These are phyloP conservation scores for Epizoanthus rinbou DNA, from an alignment of 92 coral and sea anemone genomes.

Conservation along the genomic window DNA sequence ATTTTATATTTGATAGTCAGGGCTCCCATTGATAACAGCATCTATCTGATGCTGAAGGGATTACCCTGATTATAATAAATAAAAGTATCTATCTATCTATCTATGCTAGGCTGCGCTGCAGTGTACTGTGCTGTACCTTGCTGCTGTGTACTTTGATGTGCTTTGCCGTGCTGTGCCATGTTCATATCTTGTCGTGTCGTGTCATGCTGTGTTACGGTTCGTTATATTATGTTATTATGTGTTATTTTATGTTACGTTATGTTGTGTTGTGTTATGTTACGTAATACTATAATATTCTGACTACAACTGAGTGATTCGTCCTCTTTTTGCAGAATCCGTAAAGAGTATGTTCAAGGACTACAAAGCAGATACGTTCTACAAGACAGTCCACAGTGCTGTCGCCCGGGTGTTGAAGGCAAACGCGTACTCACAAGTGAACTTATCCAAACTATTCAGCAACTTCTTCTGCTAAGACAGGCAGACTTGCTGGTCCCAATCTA, in stretches of 20 bases:
- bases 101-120: too few relatives aligned
- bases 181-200: too few relatives aligned
- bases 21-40: too few relatives aligned
- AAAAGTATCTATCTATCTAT: too few relatives aligned
- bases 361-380: slow-evolving; percentile 48
- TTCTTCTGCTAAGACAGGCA: slow-evolving; percentile 43
- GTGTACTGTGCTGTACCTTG: too few relatives aligned
- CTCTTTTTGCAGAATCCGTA: background rate
- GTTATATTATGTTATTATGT: too few relatives aligned
- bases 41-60: too few relatives aligned
- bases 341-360: background rate
- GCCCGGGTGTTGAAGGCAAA: slow-evolving; percentile 67
- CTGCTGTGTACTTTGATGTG: background rate
- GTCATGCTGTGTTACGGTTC: too few relatives aligned
- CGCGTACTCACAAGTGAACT: slow-evolving; percentile 93
- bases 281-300: background rate
- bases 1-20: too few relatives aligned
- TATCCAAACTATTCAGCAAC: slow-evolving; percentile 76
- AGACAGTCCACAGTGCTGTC: slow-evolving; percentile 56
- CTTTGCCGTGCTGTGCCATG: too few relatives aligned
- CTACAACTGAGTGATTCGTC: background rate
- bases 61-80: too few relatives aligned
- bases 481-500: background rate
- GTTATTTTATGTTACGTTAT: too few relatives aligned
- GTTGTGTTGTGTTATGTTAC: background rate